A percentile compares a stretch with the other conserved stretches of the same genome.
phyloP scores from a whole-genome alignment of 2,888 invertebrate genomes.

The Hanleya hanleyi region DNA sequence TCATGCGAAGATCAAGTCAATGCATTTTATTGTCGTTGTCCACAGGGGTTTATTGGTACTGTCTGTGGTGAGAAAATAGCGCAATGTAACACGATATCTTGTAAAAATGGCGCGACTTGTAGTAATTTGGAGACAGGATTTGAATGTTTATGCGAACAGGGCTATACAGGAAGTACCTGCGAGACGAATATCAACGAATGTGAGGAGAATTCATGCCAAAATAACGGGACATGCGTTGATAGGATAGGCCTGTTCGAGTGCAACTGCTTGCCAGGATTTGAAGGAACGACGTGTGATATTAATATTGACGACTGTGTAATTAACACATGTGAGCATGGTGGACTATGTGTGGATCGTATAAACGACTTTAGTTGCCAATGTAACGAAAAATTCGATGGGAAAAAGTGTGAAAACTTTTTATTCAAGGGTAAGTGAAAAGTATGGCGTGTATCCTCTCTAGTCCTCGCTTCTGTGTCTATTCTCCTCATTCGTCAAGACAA shows the following conservation, averaged over 20 bases:
- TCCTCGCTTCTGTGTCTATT: too few relatives aligned
- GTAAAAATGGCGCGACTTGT: not conserved
- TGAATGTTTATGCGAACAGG: not conserved
- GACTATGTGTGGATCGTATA: not conserved
- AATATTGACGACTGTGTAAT: not conserved
- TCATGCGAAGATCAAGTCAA: not conserved
- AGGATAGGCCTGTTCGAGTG: not conserved
- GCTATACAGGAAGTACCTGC: not conserved
- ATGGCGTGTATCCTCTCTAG: too few relatives aligned
- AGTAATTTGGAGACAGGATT: not conserved
- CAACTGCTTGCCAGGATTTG: not conserved
- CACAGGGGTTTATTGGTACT: constrained; percentile 3
- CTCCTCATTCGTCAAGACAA: too few relatives aligned
- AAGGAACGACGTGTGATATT: not conserved
- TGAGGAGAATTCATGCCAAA: not conserved
- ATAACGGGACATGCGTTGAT: not conserved
- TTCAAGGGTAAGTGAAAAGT: not conserved
- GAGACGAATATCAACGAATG: constrained; percentile 12
- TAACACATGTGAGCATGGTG: not conserved
- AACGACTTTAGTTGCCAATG: not conserved
- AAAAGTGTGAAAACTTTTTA: not conserved
- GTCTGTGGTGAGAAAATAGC: not conserved
- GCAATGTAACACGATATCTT: not conserved
- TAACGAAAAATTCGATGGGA: not conserved
- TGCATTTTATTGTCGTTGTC: not conserved